Conservation (phyloP, 2,888 invertebrate species). For the Campopleginae sp. region DNA sequence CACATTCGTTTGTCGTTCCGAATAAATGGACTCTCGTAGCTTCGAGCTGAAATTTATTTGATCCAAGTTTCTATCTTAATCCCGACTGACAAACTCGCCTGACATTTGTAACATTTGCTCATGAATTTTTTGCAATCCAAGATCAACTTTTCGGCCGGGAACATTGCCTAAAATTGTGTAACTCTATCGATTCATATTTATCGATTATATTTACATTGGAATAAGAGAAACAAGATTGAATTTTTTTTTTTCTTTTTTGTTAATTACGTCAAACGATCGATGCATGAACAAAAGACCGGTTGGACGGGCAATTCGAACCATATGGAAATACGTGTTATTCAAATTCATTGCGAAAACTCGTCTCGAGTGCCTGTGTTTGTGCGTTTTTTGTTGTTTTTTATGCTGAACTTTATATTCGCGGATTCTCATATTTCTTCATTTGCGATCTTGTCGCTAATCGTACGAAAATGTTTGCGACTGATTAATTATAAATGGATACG, state of each 20-base stretch:
- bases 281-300: conserved; percentile 31
- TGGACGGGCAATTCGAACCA: background rate
- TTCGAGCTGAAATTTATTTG: conserved; percentile 57
- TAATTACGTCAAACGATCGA: conserved; percentile 21
- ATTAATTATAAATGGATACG: background rate
- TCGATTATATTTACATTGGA: conserved; percentile 15
- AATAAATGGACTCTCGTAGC: conserved; percentile 60
- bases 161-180: conserved; percentile 44
- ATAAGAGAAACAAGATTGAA: background rate
- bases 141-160: conserved; percentile 36
- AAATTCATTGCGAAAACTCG: conserved; percentile 1
- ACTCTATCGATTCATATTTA: conserved; percentile 7
- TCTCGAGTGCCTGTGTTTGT: background rate
- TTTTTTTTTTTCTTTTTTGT: background rate
- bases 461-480: background rate
- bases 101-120: conserved; percentile 21
- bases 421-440: background rate
- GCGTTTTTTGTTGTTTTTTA: background rate
- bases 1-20: conserved; percentile 51
- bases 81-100: background rate
- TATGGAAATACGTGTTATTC: conserved; percentile 20
- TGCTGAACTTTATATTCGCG: background rate
- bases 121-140: background rate
- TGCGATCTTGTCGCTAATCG: background rate
- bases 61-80: conserved; percentile 51